Conservation (phyloP, 1,140 invertebrate species). For the Chymomyza costata region DNA sequence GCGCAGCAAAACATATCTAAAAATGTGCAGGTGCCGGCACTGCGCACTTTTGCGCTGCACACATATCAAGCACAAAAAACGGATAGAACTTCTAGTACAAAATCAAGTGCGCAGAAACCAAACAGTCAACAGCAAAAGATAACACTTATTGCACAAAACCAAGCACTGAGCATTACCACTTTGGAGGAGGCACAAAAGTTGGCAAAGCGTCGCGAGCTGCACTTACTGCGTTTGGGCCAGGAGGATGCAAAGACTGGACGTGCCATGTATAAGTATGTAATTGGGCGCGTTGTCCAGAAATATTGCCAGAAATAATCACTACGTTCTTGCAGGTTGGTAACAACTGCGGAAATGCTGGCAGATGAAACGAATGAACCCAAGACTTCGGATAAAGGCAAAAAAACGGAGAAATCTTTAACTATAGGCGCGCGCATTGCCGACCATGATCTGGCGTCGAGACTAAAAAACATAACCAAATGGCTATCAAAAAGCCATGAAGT, state of each 20-base stretch:
- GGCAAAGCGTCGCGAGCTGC: constrained; percentile 78
- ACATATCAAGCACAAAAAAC: constrained; percentile 31
- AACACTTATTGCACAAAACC: constrained; percentile 76
- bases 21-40: background rate
- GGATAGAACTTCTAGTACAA: constrained; percentile 12
- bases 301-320: too few species aligned
- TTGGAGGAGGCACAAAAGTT: constrained; percentile 79
- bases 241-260: constrained; percentile 79
- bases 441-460: constrained; percentile 79
- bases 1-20: constrained; percentile 4
- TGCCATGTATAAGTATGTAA: constrained; percentile 80
- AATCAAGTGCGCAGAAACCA: constrained; percentile 20
- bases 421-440: constrained; percentile 79
- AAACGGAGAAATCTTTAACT: constrained; percentile 78
- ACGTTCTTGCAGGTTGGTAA: constrained; percentile 40
- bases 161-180: constrained; percentile 76
- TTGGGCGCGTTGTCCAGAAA: too few species aligned
- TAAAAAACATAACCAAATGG: constrained; percentile 81
- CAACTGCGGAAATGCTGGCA: constrained; percentile 51
- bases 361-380: constrained; percentile 36
- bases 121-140: constrained; percentile 66
- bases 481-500: constrained; percentile 80
- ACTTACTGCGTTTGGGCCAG: constrained; percentile 81
- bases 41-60: constrained; percentile 12
- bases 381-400: constrained; percentile 28